Evolutionary conservation across 2,888 invertebrate genomes (phyloP).

Genomic region (Pyrgus malvae): DNA sequence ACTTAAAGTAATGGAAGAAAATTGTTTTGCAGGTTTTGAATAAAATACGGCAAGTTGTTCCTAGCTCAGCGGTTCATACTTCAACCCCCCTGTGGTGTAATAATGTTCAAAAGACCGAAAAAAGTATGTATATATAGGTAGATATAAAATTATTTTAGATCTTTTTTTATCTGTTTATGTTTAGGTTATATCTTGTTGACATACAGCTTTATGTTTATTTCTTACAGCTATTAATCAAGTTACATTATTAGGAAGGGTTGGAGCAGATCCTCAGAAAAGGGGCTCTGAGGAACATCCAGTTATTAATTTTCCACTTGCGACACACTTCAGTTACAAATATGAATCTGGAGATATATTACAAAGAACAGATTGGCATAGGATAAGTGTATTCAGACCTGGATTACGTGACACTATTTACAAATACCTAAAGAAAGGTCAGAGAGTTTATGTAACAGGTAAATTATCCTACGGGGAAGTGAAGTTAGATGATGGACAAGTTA

Average conservation of each 20-base stretch:
- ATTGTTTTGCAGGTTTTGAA: too few species aligned
- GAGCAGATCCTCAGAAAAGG: conserved; percentile 93
- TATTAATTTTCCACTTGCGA: conserved; percentile 93
- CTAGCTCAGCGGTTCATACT: conserved; percentile 29
- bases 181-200: too few species aligned
- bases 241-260: conserved; percentile 92
- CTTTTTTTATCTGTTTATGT: too few species aligned
- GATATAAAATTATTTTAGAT: too few species aligned
- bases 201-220: too few species aligned
- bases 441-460: conserved; percentile 91
- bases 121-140: conserved; percentile 51
- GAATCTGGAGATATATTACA: conserved; percentile 90
- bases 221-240: conserved; percentile 88
- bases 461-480: conserved; percentile 93
- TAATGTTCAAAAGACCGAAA: conserved; percentile 62
- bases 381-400: conserved; percentile 92
- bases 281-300: conserved; percentile 92
- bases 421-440: conserved; percentile 92
- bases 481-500: conserved; percentile 87
- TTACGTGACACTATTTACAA: conserved; percentile 90
- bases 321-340: conserved; percentile 92
- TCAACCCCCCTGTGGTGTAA: conserved; percentile 37
- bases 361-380: conserved; percentile 95
- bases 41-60: conserved; percentile 19
- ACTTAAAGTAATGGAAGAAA: too few species aligned